Conservation (phyloP, 1,140 invertebrate species). For the Pachypsylla venusta region DNA sequence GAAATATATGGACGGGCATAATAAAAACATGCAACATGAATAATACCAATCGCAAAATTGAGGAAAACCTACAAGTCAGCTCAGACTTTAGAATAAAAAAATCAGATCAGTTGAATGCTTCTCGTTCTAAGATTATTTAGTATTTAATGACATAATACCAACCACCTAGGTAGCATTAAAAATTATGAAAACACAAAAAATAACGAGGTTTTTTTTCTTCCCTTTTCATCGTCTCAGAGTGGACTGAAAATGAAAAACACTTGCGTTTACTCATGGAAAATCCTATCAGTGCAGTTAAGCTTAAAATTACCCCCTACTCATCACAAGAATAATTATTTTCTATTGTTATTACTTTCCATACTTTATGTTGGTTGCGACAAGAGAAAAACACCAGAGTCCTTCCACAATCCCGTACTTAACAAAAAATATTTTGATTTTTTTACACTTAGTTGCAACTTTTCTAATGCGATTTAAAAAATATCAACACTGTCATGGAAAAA, state of each 20-base stretch:
- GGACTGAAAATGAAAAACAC: slow-evolving; percentile 6
- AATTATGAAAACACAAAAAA: too few relatives aligned
- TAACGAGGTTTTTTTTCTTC: slow-evolving; percentile 6
- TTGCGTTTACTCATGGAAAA: slow-evolving; percentile 7
- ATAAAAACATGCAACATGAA: too few relatives aligned
- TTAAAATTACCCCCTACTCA: neutral
- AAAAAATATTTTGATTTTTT: neutral
- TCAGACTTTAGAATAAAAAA: too few relatives aligned
- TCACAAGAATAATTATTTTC: neutral
- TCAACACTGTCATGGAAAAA: too few relatives aligned
- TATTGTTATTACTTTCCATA: neutral
- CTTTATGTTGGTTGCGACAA: neutral
- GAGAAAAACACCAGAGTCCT: neutral
- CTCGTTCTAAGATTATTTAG: too few relatives aligned
- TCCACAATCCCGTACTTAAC: neutral
- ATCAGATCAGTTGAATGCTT: too few relatives aligned
- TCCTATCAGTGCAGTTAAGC: slow-evolving; percentile 6
- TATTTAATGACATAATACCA: too few relatives aligned
- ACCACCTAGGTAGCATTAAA: too few relatives aligned
- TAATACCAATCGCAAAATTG: too few relatives aligned
- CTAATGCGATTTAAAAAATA: slow-evolving; percentile 1
- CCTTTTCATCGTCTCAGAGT: too few relatives aligned
- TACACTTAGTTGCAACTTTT: neutral
- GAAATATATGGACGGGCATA: too few relatives aligned
- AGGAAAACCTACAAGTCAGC: too few relatives aligned